These are phyloP conservation scores for Phyllotreta cruciferae DNA, from an alignment of 2,888 invertebrate species.

Conservation along the genomic window DNA sequence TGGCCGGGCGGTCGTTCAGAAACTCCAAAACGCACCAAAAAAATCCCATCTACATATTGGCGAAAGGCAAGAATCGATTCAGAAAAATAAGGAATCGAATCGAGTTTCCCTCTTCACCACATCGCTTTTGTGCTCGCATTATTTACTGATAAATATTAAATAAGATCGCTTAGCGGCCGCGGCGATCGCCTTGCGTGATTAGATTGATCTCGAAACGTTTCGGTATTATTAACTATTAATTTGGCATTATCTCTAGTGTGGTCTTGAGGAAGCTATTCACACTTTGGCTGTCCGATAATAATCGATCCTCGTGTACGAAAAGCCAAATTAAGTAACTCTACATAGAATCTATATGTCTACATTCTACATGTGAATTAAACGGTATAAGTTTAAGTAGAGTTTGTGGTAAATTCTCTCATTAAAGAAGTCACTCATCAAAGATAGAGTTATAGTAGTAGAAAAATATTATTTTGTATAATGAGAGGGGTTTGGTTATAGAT, in stretches of 20 bases:
- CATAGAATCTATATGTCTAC: too few species aligned
- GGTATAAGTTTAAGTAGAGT: too few species aligned
- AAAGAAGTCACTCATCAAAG: too few species aligned
- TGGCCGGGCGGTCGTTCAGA: constrained; percentile 4
- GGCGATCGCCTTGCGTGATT: constrained; percentile 50
- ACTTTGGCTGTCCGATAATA: background rate
- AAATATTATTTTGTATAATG: too few species aligned
- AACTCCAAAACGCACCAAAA: constrained; percentile 19
- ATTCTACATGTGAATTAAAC: too few species aligned
- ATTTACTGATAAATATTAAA: constrained; percentile 43
- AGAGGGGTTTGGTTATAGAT: too few species aligned
- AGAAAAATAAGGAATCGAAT: constrained; percentile 19
- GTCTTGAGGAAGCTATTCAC: constrained; percentile 5
- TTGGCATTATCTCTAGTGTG: constrained; percentile 24
- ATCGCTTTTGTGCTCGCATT: constrained; percentile 9
- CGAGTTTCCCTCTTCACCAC: background rate
- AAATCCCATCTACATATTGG: background rate
- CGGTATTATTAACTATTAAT: constrained; percentile 49
- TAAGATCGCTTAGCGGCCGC: constrained; percentile 35
- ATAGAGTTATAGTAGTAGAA: too few species aligned
- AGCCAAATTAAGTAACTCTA: too few species aligned
- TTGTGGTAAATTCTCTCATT: too few species aligned
- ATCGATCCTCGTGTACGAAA: too few species aligned
- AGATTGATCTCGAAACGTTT: constrained; percentile 52
- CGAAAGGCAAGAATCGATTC: background rate